Evolutionary conservation across 2,113 vertebrate genomes (phyloP).

Genomic region (Trochalopteron elliotii): DNA sequence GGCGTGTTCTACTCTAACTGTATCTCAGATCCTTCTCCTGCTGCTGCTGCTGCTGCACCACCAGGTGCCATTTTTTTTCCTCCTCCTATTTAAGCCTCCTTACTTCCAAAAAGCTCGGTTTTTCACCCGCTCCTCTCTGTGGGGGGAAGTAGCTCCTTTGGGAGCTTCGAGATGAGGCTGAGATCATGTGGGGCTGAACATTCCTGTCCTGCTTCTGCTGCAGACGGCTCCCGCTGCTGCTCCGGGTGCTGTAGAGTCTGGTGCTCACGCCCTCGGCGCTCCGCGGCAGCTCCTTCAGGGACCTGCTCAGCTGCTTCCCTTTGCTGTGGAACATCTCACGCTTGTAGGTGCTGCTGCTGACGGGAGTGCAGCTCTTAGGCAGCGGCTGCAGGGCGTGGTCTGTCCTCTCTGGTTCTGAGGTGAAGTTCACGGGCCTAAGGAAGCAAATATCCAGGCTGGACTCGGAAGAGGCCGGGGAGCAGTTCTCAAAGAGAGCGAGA

Average conservation of each 20-base stretch:
- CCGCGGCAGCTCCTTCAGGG: conserved; percentile 89
- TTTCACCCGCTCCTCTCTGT: conserved; percentile 77
- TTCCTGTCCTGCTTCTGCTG: conserved; percentile 85
- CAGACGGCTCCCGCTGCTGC: conserved; percentile 78
- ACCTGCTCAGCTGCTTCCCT: conserved; percentile 93
- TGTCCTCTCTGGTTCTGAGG: conserved; percentile 78
- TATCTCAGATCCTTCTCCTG: conserved; percentile 26
- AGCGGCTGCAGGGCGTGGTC: conserved; percentile 75
- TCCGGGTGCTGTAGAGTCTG: conserved; percentile 79
- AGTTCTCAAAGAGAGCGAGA: conserved; percentile 81
- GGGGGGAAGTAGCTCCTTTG: conserved; percentile 80
- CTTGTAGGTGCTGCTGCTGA: conserved; percentile 78
- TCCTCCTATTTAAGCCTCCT: conserved; percentile 78
- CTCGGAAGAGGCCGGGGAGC: conserved; percentile 89
- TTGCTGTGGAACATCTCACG: conserved; percentile 83
- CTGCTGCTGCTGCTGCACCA: conserved; percentile 34
- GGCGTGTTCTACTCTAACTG: conserved; percentile 19
- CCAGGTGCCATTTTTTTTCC: neutral
- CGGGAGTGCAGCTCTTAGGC: conserved; percentile 77
- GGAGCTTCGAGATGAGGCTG: conserved; percentile 74
- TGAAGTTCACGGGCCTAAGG: conserved; percentile 84
- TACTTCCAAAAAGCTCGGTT: conserved; percentile 83
- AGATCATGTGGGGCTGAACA: conserved; percentile 75
- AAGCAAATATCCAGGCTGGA: conserved; percentile 96
- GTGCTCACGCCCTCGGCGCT: conserved; percentile 71